A percentile compares a stretch with the other conserved stretches of the same genome.
These are phyloP conservation scores for Hyperoplus lanceolatus DNA, from an alignment of 2,797 vertebrate genomes.

Conservation along the genomic window DNA sequence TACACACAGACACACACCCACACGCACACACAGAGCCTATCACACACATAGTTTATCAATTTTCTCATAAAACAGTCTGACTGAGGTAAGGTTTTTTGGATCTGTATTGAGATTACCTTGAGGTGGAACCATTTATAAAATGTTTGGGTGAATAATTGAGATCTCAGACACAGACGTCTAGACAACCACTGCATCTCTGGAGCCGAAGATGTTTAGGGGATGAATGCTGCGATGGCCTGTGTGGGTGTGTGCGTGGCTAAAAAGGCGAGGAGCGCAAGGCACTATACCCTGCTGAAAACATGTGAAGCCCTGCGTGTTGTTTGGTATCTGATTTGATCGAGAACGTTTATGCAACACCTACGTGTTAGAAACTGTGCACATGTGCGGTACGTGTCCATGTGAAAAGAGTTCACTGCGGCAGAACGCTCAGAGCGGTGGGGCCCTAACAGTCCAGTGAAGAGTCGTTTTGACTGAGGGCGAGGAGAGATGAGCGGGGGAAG, in stretches of 20 bases:
- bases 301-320: constrained; percentile 56
- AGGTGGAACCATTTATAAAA: constrained; percentile 62
- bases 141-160: constrained; percentile 46
- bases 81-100: constrained; percentile 78
- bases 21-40: constrained; percentile 48
- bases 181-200: constrained; percentile 60
- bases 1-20: constrained; percentile 19
- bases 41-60: constrained; percentile 69
- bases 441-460: constrained; percentile 76
- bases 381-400: constrained; percentile 32
- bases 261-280: constrained; percentile 67
- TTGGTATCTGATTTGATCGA: constrained; percentile 63
- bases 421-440: constrained; percentile 69
- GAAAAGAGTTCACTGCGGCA: constrained; percentile 54
- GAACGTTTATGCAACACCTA: constrained; percentile 45
- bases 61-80: constrained; percentile 69
- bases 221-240: constrained; percentile 30
- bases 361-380: constrained; percentile 50
- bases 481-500: constrained; percentile 51
- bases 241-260: constrained; percentile 59
- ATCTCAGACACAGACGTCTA: constrained; percentile 50
- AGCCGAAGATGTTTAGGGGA: constrained; percentile 47
- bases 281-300: constrained; percentile 69
- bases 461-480: constrained; percentile 55
- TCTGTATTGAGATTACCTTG: constrained; percentile 60